Base-by-base conservation (phyloP, 53 echinoderm and acorn worm genomes). In the Astropecten irregularis region DNA sequence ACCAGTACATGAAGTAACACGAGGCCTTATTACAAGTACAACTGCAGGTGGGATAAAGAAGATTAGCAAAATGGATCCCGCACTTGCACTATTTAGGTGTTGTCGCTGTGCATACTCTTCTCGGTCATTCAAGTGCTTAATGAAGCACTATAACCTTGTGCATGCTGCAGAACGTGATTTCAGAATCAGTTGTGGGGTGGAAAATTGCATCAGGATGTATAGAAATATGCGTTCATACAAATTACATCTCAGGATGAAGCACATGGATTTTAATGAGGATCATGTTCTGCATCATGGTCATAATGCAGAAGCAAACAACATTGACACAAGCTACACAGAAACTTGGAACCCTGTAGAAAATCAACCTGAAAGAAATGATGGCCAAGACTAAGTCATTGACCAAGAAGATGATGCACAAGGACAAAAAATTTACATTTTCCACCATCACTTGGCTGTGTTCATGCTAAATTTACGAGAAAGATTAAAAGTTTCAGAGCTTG, bases 131-230 rank as follows among this genome's bases (percentile, higher is more conserved):
- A 64, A 34, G 32, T 30, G 65, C 37, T 34, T 64, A n/a, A n/a
- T 64, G n/a, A 64, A 64, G 37, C 65, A 64, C 37, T 64, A 64
- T 31, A 16, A 33, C 65, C 65, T 64, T 31, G 65, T 64, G 6
- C 65, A 64, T 70, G 48, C 71, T 15, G 49, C 52, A 51, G 71
- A 71, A 40, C 28, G 47, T 15, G 25, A 71, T 49, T 71, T 48
- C 49, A 48, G 49, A 44, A 48, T 71, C 49, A 71, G 51, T 71
- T 71, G 71, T 71, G 71, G 71, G 33, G 71, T 71, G 20, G 31
- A 18, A 49, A 71, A 49, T 30, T 71, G 71, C 37, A 19, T 49
- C 47, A 49, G 25, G 28, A 44, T 48, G 28, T 71, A 71, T 32
- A 71, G 18, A 71, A 71, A 37, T 71, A 34, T 51, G 28, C 49